Base-by-base conservation (phyloP, 2,113 vertebrate species). In the Hemicordylus capensis region DNA sequence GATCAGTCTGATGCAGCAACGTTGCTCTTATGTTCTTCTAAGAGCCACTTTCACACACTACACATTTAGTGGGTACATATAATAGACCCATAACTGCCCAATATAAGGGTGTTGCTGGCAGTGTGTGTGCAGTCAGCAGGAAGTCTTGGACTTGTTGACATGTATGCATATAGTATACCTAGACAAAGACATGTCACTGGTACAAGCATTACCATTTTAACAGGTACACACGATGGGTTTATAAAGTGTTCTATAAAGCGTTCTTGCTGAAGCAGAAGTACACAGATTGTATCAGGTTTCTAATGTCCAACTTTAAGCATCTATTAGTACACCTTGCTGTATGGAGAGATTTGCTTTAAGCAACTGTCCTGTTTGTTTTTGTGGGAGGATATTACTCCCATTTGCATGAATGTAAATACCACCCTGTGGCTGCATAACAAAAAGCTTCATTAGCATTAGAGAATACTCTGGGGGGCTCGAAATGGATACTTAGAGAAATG, bases 321-420 rank as follows among this genome's bases (percentile, higher is more conserved):
- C 42, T 54, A 61, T 6, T 75, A 48, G 72, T 37, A 51, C 48
- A 26, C 56, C 31, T 58, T 63, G 66, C n/a, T 63, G n/a, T 37
- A 22, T 14, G 31, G 37, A 72, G 51, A 61, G 46, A 72, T n/a
- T 80, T 80, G 58, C 42, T n/a, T 26, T 51, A 44, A 80, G 56
- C 63, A 69, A 83, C 61, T 51, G 67, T 80, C 67, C 44, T 80
- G 66, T 73, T 85, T 85, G 76, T 51, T n/a, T 85, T 85, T 51
- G 56, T 39, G 58, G 76, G 58, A 63, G 63, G 59, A 80, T 80
- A 80, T 73, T 63, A 72, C 42, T 79, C n/a, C 66, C 56, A 79
- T 85, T 80, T 85, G 76, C 76, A 63, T 79, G 84, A 80, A 80
- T 85, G 84, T 85, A 85, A 85, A 85, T 80, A 85, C 76, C 84